phyloP scores from a whole-genome alignment of 2,113 vertebrate genomes.

The Python bivittatus region DNA sequence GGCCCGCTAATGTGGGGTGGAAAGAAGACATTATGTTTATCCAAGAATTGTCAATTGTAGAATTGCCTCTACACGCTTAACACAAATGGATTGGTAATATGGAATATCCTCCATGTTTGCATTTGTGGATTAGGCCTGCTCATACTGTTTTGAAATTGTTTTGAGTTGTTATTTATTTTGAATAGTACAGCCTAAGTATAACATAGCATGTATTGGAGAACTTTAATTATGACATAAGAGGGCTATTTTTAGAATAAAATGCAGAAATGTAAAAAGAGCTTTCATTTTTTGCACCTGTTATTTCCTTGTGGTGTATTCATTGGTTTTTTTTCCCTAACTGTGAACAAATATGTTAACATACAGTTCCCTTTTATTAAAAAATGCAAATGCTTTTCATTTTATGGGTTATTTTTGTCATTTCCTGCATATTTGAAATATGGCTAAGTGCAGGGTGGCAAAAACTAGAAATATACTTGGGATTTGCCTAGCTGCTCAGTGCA shows the following conservation, averaged over 20 bases:
- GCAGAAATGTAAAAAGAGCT: background rate
- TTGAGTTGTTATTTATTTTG: rapidly evolving
- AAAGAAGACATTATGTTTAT: background rate
- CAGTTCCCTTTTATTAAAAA: background rate
- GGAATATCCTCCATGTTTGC: background rate
- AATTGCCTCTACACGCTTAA: background rate
- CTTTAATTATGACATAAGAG: background rate
- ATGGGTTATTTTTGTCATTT: conserved; percentile 30
- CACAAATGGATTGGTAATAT: background rate
- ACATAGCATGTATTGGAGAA: background rate
- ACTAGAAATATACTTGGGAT: conserved; percentile 48
- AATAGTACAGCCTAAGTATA: conserved; percentile 3
- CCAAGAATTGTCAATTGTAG: background rate
- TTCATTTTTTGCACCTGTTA: background rate
- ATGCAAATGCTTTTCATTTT: conserved; percentile 25
- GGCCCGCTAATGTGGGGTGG: background rate
- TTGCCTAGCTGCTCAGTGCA: conserved; percentile 35
- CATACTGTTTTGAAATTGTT: background rate
- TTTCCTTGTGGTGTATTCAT: background rate
- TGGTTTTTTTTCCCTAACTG: background rate
- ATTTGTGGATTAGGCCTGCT: background rate
- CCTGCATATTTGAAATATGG: conserved; percentile 19
- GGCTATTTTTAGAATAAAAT: background rate
- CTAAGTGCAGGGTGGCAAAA: conserved; percentile 32
- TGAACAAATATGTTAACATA: conserved; percentile 27